Percentiles rank a stretch among this genome's conserved stretches.
Conservation (phyloP, 2,113 vertebrate genomes). For the Odobenus rosmarus region DNA sequence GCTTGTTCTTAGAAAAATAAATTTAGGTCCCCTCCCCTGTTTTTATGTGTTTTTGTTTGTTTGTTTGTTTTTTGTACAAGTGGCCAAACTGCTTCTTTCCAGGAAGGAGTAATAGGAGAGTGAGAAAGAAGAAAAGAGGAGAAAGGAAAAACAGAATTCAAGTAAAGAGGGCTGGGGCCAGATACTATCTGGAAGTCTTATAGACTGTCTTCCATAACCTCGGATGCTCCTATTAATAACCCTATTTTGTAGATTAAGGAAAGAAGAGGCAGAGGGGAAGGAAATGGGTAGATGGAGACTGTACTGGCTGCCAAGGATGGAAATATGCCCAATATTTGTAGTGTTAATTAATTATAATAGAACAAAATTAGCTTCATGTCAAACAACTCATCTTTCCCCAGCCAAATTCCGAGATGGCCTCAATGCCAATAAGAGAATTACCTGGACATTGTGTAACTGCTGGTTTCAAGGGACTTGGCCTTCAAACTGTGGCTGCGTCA, state of each 20-base stretch:
- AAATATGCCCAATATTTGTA: not conserved
- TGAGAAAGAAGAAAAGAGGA: not conserved
- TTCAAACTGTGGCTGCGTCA: not conserved
- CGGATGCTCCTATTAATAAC: not conserved
- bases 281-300: not conserved
- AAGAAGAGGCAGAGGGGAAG: not conserved
- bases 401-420: not conserved
- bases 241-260: not conserved
- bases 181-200: not conserved
- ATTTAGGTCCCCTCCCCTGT: not conserved
- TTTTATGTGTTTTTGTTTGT: not conserved
- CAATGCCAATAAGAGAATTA: not conserved
- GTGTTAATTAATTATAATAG: conserved; percentile 12
- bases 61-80: not conserved
- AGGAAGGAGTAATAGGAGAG: not conserved
- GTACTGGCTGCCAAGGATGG: not conserved
- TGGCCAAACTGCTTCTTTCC: not conserved
- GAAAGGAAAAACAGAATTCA: not conserved
- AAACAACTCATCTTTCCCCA: not conserved
- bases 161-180: not conserved
- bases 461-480: not conserved
- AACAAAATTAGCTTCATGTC: not conserved
- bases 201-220: not conserved
- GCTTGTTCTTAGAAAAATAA: not conserved
- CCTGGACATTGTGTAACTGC: not conserved